Evolutionary conservation across 2,797 vertebrate species (phyloP), one percentile per base, ranked within the genome.

Genomic region (Acridotheres tristis): DNA sequence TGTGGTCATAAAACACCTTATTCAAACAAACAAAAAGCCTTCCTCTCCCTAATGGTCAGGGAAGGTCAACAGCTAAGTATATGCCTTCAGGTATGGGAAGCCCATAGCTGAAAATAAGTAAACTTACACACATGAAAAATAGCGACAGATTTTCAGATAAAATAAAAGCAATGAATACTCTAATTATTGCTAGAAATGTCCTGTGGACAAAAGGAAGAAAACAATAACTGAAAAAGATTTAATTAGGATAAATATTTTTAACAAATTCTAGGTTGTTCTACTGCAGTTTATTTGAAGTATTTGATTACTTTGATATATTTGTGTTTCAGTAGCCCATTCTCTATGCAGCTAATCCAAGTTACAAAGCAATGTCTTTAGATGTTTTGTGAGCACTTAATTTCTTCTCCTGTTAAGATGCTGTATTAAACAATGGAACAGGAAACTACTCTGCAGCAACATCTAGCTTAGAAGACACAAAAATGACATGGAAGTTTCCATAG

Each of bases 401-500:
- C 38, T 63, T 53, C 51, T 82, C 38, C 54, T 88, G 20, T 62
- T 62, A 50, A 73, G 30, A 63, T 5, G 25, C 48, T 55, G 14
- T 50, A 45, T 38, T 66, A 58, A 86, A 51, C 47, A 93, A 48
- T 27, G n/a, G 42, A 71, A 83, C 36, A 55, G 18, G 5, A 11
- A 72, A 47, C 20, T 62, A 27, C 50, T 95, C 69, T 85, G 50
- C 50, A 67, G 79, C 62, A 74, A 54, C 9, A 69, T 58, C 25
- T 66, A 58, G 9, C 40, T 62, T 38, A 85, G 34, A 91, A 91
- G 50, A 29, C 51, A 54, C 5, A 78, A 66, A 91, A 92, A 76
- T 34, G 19, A 45, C 26, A 19, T 4, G 10, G 45, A 69, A 65
- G 17, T 51, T 51, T 50, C 30, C 0, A 0, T 14, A 47, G 36